Conservation (phyloP, 2,113 vertebrate species). For the Pelusios castaneus region DNA sequence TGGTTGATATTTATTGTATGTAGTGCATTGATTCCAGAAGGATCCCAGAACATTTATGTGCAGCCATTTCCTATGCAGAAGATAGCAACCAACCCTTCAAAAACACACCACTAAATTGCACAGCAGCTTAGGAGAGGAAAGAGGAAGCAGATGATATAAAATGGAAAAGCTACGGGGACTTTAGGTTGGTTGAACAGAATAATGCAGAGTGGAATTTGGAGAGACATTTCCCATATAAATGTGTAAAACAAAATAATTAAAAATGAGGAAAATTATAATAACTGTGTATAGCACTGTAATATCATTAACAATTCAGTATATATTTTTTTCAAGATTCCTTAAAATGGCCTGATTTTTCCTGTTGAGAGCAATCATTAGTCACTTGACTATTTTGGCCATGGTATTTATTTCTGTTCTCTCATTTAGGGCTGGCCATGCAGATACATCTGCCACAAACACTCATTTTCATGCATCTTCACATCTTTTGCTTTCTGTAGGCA, state of each 20-base stretch:
- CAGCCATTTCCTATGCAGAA: background rate
- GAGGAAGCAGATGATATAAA: background rate
- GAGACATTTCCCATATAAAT: background rate
- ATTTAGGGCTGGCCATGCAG: too few relatives aligned
- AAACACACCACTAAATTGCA: background rate
- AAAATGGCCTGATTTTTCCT: background rate
- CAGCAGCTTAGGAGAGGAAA: background rate
- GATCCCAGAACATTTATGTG: background rate
- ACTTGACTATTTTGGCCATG: background rate
- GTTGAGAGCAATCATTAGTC: background rate
- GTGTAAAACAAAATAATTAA: background rate
- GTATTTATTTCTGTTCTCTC: background rate
- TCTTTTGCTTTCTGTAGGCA: background rate
- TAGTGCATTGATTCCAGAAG: background rate
- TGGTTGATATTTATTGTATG: background rate
- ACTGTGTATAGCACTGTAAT: background rate
- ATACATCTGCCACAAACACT: fast-evolving
- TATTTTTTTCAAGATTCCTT: background rate
- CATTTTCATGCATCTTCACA: background rate
- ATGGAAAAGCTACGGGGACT: background rate
- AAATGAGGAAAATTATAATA: background rate
- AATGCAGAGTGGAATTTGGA: background rate
- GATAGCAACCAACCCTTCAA: background rate
- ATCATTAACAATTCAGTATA: background rate
- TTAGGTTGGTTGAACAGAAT: background rate